These are phyloP conservation scores for Phoxinus dragarum DNA, from an alignment of 2,797 vertebrate species.

Conservation along the genomic window DNA sequence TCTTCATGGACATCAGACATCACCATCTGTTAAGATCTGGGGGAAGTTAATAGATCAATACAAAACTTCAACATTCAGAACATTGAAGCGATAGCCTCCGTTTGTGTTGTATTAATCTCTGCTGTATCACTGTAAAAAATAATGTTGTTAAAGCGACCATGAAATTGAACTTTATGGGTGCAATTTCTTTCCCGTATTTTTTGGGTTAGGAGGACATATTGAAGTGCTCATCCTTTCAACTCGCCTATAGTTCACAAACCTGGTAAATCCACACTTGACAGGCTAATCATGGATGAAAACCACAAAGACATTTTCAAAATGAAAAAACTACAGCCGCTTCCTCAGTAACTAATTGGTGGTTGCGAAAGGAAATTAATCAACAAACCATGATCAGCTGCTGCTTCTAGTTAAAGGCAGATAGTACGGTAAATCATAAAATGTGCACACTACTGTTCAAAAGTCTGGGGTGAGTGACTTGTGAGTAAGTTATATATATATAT, in stretches of 20 bases:
- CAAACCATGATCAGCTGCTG: background rate
- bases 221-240: background rate
- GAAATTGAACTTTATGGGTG: background rate
- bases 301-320: background rate
- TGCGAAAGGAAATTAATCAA: background rate
- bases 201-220: background rate
- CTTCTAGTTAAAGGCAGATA: background rate
- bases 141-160: background rate
- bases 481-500: too few species aligned
- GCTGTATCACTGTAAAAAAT: background rate
- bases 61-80: slow-evolving; percentile 29
- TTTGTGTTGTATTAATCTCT: background rate
- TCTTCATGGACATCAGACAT: slow-evolving; percentile 48
- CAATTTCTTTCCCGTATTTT: background rate
- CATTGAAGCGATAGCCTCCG: background rate
- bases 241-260: background rate
- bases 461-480: background rate
- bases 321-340: background rate
- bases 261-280: background rate
- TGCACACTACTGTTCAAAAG: background rate
- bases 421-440: background rate
- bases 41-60: slow-evolving; percentile 55
- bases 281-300: background rate
- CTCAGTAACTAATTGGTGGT: background rate
- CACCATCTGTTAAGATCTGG: slow-evolving; percentile 59